A percentile compares a stretch with the other conserved stretches of the same genome.
Conservation (phyloP, 2,797 vertebrate genomes). For the Valencia hispanica region DNA sequence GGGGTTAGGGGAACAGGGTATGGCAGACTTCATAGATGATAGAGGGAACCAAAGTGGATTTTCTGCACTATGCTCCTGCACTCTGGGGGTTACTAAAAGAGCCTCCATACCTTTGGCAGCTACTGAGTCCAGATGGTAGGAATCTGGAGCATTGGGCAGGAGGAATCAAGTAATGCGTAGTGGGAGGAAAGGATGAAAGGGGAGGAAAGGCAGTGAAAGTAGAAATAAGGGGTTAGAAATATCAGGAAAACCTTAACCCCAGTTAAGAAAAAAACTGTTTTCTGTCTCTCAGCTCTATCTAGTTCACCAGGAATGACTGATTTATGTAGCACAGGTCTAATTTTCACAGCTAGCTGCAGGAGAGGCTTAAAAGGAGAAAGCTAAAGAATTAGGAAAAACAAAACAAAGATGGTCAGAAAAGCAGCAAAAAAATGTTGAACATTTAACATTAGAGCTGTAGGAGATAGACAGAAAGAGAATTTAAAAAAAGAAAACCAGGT, state of each 20-base stretch:
- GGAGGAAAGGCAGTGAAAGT: constrained; percentile 35
- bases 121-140: constrained; percentile 79
- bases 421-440: neutral
- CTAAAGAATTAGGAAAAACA: constrained; percentile 21
- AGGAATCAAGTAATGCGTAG: constrained; percentile 39
- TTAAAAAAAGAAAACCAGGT: constrained; percentile 52
- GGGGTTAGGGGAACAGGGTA: constrained; percentile 37
- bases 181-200: constrained; percentile 53
- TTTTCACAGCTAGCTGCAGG: constrained; percentile 7
- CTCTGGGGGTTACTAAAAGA: constrained; percentile 69
- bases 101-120: constrained; percentile 79
- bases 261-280: constrained; percentile 64
- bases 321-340: constrained; percentile 36
- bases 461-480: constrained; percentile 21
- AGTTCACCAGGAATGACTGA: constrained; percentile 46
- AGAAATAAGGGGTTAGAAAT: constrained; percentile 43
- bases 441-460: constrained; percentile 18
- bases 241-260: constrained; percentile 44
- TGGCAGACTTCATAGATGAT: constrained; percentile 68
- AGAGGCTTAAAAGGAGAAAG: constrained; percentile 19
- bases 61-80: constrained; percentile 65
- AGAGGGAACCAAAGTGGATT: constrained; percentile 71
- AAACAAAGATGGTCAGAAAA: constrained; percentile 26
- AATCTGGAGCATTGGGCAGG: constrained; percentile 74
- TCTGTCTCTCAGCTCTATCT: constrained; percentile 52